Conservation (phyloP, 2,113 vertebrate species). For the Uria aalge region DNA sequence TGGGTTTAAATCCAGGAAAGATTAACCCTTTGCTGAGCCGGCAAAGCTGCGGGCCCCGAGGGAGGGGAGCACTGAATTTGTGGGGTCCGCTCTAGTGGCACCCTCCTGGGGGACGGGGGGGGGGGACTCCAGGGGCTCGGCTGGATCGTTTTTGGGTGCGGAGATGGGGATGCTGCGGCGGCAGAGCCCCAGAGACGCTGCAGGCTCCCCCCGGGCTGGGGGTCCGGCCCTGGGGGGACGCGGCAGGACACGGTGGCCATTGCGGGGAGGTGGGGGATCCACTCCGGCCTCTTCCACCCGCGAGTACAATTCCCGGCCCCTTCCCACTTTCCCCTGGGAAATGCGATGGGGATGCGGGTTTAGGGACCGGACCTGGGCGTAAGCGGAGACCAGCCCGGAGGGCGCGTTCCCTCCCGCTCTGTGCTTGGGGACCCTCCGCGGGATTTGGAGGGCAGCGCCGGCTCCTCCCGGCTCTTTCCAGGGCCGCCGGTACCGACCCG, state of each 20-base stretch:
- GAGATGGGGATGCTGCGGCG: not conserved
- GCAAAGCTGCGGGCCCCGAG: not conserved
- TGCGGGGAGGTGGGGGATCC: not conserved
- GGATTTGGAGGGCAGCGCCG: not conserved
- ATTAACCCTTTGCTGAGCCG: conserved; percentile 56
- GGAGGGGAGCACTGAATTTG: not conserved
- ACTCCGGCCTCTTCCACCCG: not conserved
- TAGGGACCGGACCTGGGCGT: not conserved
- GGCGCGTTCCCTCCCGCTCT: accelerated
- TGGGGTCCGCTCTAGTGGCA: not conserved
- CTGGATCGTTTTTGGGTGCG: not conserved
- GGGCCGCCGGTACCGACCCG: not conserved
- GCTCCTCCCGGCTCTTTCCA: not conserved
- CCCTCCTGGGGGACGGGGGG: not conserved
- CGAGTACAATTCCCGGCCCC: not conserved
- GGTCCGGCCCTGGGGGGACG: not conserved
- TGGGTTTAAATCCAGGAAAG: conserved; percentile 56
- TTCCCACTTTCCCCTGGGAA: not conserved
- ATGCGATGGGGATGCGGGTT: accelerated
- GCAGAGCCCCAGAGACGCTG: not conserved
- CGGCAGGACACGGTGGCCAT: not conserved
- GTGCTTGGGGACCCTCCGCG: not conserved
- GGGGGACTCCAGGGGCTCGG: not conserved
- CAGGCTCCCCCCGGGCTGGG: not conserved
- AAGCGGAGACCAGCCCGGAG: too few species aligned